These are phyloP conservation scores for Phrynosoma blainvillii DNA, from an alignment of 2,113 vertebrate species.

Conservation along the genomic window DNA sequence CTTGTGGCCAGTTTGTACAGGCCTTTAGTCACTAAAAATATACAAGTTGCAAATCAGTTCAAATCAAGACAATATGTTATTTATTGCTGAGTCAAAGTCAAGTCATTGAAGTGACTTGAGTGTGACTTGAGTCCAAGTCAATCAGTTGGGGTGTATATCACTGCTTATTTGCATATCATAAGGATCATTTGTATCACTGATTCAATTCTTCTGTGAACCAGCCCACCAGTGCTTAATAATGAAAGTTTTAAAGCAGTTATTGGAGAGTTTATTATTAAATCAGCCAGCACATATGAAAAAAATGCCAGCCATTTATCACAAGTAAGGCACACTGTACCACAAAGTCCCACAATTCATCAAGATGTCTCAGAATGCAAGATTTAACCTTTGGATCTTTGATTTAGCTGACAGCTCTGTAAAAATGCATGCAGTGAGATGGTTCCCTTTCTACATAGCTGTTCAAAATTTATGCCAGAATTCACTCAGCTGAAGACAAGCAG, in stretches of 20 bases:
- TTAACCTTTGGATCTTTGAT: constrained; percentile 61
- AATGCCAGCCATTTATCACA: constrained; percentile 38
- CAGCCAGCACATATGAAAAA: constrained; percentile 40
- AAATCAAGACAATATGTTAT: too few species aligned
- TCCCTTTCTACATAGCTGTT: constrained; percentile 33
- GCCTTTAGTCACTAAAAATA: too few species aligned
- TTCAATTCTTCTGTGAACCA: not conserved
- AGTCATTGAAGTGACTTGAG: too few species aligned
- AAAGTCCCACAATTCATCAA: constrained; percentile 48
- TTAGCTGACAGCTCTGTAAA: constrained; percentile 60
- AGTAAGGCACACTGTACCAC: constrained; percentile 42
- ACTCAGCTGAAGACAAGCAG: constrained; percentile 44
- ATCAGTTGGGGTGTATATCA: too few species aligned
- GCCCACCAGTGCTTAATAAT: constrained; percentile 31
- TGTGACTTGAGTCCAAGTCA: too few species aligned
- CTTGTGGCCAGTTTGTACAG: too few species aligned
- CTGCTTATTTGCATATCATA: not conserved
- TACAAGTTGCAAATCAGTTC: too few species aligned
- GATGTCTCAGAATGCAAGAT: constrained; percentile 45
- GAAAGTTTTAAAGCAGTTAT: constrained; percentile 50
- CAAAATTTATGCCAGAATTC: constrained; percentile 50
- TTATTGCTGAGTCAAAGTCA: too few species aligned
- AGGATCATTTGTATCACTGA: not conserved
- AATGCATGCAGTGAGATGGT: constrained; percentile 53
- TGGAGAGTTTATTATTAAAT: constrained; percentile 22